A percentile compares a stretch with the other conserved stretches of the same genome.
Evolutionary conservation across 2,888 invertebrate species (phyloP).

Genomic region (Pandemis cinnamomeana): DNA sequence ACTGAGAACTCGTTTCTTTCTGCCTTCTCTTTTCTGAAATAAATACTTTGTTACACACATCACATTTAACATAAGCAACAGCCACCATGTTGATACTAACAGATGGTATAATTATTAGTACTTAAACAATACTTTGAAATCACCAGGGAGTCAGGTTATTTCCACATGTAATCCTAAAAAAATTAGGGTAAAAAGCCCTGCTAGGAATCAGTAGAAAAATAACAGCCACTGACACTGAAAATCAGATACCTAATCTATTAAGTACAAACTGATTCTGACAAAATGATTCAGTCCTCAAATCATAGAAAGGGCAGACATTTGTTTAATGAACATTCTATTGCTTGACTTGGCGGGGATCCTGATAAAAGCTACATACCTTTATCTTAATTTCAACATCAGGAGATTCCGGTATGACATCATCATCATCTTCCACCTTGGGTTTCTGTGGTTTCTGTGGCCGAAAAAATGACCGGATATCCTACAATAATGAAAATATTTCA

Average conservation of each 20-base stretch:
- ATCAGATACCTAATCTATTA: background rate
- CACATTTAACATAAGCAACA: background rate
- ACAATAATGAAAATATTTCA: slow-evolving; percentile 47
- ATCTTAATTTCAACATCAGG: slow-evolving; percentile 81
- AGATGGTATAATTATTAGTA: too few relatives aligned
- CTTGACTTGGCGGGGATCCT: too few relatives aligned
- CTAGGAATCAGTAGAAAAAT: background rate
- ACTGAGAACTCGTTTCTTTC: slow-evolving; percentile 58
- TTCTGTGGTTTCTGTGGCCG: slow-evolving; percentile 57
- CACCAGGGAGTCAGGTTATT: too few relatives aligned
- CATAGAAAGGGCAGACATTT: background rate
- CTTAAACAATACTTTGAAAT: too few relatives aligned
- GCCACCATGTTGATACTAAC: too few relatives aligned
- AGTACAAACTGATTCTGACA: background rate
- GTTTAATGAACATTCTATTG: background rate
- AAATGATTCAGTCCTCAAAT: background rate
- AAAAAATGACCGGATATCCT: slow-evolving; percentile 88
- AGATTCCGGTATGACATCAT: slow-evolving; percentile 85
- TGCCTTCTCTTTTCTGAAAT: slow-evolving; percentile 66
- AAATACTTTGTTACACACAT: background rate
- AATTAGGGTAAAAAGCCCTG: background rate
- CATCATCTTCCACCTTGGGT: slow-evolving; percentile 64
- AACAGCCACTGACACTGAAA: background rate
- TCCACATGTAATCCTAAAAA: background rate
- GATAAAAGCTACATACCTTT: slow-evolving; percentile 56